Conservation (phyloP, 2,888 invertebrate genomes). For the Sesia apiformis region DNA sequence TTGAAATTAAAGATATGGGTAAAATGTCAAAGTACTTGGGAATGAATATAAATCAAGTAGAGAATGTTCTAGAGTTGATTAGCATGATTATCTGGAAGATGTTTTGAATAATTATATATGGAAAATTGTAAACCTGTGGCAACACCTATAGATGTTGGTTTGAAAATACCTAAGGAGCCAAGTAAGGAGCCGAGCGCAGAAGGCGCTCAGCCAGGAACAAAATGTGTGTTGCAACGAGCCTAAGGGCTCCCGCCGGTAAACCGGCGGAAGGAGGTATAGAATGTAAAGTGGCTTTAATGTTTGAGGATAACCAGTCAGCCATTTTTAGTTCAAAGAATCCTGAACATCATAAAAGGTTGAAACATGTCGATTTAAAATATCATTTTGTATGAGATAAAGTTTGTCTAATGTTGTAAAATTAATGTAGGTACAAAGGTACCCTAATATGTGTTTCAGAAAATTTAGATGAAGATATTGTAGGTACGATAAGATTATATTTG, state of each 20-base stretch:
- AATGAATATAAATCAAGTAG: slow-evolving; percentile 1
- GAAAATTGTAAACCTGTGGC: slow-evolving; percentile 1
- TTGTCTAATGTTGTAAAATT: neutral
- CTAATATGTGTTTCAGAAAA: no score
- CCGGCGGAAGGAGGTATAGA: slow-evolving; percentile 3
- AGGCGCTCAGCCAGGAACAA: slow-evolving; percentile 3
- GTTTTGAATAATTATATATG: neutral
- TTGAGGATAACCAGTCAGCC: slow-evolving; percentile 2
- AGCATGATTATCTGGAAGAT: neutral
- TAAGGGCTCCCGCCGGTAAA: no score
- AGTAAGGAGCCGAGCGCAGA: neutral
- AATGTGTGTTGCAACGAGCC: no score
- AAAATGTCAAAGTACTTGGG: slow-evolving; percentile 1
- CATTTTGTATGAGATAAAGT: slow-evolving; percentile 5
- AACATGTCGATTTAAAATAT: slow-evolving; percentile 5
- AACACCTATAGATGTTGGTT: slow-evolving; percentile 1
- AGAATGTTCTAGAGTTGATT: neutral
- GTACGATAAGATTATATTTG: no score
- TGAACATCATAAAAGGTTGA: slow-evolving; percentile 1
- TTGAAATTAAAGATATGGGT: slow-evolving; percentile 4
- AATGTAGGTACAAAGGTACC: neutral
- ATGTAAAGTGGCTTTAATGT: no score
- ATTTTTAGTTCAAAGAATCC: slow-evolving; percentile 1
- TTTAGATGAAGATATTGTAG: no score
- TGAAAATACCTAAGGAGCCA: neutral